Evolutionary conservation across 2,797 vertebrate species (phyloP).

Genomic region (Atherinosoma microstoma): DNA sequence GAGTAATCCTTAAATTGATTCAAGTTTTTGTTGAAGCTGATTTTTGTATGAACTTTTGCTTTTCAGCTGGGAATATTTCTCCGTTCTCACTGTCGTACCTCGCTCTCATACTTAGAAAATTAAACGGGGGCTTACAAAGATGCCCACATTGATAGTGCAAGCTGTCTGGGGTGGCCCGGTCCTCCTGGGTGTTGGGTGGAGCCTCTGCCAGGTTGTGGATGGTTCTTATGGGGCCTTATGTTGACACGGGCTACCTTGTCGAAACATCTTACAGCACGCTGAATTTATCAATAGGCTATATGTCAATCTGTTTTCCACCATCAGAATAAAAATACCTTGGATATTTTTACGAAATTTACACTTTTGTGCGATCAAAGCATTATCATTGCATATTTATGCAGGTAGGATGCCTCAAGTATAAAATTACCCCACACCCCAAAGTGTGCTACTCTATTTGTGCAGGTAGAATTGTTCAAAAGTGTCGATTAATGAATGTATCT

Average conservation of each 20-base stretch:
- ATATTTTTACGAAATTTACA: too few species aligned
- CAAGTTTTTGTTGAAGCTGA: neutral
- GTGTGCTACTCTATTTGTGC: too few species aligned
- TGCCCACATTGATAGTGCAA: neutral
- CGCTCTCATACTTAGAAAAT: neutral
- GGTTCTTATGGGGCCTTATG: neutral
- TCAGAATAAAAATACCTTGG: neutral
- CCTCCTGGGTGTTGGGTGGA: too few species aligned
- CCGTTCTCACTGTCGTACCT: neutral
- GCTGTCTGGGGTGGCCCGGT: too few species aligned
- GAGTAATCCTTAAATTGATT: constrained; percentile 2
- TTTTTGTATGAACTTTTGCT: constrained; percentile 9
- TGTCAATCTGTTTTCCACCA: neutral
- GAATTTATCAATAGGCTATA: neutral
- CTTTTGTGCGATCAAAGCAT: too few species aligned
- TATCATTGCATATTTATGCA: too few species aligned
- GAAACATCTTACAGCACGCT: neutral
- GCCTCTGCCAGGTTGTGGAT: neutral
- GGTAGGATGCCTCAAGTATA: too few species aligned
- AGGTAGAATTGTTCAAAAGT: too few species aligned
- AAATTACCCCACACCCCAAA: too few species aligned
- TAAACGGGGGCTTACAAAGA: constrained; percentile 14
- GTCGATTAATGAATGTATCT: too few species aligned
- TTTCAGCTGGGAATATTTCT: neutral
- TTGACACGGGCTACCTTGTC: neutral